These are phyloP conservation scores for Nomia melanderi DNA, from an alignment of 1,140 invertebrate species.

Conservation along the genomic window DNA sequence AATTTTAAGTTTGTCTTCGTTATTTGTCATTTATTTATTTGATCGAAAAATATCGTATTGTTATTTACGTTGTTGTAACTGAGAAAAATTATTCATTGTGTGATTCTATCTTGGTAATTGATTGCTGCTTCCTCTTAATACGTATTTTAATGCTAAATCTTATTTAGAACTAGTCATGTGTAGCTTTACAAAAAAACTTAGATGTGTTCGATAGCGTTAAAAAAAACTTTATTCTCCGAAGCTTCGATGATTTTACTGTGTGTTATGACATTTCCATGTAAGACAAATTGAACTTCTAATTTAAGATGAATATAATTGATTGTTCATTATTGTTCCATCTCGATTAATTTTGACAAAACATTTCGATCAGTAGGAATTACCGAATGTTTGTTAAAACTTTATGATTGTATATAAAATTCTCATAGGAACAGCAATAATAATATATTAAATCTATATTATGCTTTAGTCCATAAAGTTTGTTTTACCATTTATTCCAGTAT, in stretches of 20 bases:
- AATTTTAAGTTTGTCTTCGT: not conserved
- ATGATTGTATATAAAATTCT: conserved; percentile 39
- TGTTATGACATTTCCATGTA: conserved; percentile 4
- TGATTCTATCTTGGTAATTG: not conserved
- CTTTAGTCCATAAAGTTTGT: not conserved
- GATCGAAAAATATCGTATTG: not conserved
- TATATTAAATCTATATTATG: conserved; percentile 11
- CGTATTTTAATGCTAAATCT: conserved; percentile 18
- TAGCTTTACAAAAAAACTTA: conserved; percentile 61
- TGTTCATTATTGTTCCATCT: conserved; percentile 7
- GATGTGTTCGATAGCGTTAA: conserved; percentile 27
- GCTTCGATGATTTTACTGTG: not conserved
- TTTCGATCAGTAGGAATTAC: conserved; percentile 7
- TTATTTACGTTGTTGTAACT: not conserved
- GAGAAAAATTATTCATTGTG: not conserved
- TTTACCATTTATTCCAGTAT: not conserved
- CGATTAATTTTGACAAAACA: not conserved
- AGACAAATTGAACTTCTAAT: not conserved
- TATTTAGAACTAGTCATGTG: conserved; percentile 69
- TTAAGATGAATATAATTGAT: conserved; percentile 10
- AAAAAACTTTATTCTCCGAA: conserved; percentile 7
- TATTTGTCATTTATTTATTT: not conserved
- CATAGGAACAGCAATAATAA: conserved; percentile 31
- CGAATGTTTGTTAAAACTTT: conserved; percentile 10
- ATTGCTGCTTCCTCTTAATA: conserved; percentile 23